These are phyloP conservation scores for Pogonocherus hispidulus DNA, from an alignment of 2,888 invertebrate genomes.

Conservation along the genomic window DNA sequence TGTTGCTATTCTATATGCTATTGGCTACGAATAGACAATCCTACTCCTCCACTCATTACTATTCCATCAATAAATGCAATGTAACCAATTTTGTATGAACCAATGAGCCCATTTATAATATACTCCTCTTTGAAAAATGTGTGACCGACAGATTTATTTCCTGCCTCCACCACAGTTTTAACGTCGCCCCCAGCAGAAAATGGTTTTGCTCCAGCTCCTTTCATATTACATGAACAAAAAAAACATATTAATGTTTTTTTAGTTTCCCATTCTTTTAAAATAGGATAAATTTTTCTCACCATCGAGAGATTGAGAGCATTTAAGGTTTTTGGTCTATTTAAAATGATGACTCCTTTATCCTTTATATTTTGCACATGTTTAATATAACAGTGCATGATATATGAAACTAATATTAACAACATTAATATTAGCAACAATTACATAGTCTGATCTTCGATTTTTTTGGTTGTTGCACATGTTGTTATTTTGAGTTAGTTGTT, in stretches of 20 bases:
- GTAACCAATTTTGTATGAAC: slow-evolving; percentile 89
- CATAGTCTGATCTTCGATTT: no score
- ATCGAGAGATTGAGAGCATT: slow-evolving; percentile 85
- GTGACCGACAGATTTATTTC: slow-evolving; percentile 72
- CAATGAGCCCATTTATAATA: slow-evolving; percentile 87
- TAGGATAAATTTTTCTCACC: slow-evolving; percentile 77
- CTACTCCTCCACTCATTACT: slow-evolving; percentile 98
- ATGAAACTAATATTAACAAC: no score
- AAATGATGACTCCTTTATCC: slow-evolving; percentile 75
- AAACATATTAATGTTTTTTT: slow-evolving; percentile 69
- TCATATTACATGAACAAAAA: no score
- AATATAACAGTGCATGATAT: no score
- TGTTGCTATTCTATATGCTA: slow-evolving; percentile 93
- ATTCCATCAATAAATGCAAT: slow-evolving; percentile 95
- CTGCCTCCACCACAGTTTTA: slow-evolving; percentile 79
- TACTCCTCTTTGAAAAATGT: slow-evolving; percentile 92
- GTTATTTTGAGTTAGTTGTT: no score
- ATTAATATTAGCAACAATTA: no score
- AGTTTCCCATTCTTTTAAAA: slow-evolving; percentile 75
- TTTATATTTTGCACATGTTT: slow-evolving; percentile 60
- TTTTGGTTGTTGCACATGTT: no score
- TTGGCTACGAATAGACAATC: slow-evolving; percentile 94
- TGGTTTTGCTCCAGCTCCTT: slow-evolving; percentile 81
- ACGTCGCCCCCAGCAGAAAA: slow-evolving; percentile 99
- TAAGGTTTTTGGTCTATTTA: slow-evolving; percentile 82